These are phyloP conservation scores for Scolopax mira DNA, from an alignment of 2,113 vertebrate genomes.

Conservation along the genomic window DNA sequence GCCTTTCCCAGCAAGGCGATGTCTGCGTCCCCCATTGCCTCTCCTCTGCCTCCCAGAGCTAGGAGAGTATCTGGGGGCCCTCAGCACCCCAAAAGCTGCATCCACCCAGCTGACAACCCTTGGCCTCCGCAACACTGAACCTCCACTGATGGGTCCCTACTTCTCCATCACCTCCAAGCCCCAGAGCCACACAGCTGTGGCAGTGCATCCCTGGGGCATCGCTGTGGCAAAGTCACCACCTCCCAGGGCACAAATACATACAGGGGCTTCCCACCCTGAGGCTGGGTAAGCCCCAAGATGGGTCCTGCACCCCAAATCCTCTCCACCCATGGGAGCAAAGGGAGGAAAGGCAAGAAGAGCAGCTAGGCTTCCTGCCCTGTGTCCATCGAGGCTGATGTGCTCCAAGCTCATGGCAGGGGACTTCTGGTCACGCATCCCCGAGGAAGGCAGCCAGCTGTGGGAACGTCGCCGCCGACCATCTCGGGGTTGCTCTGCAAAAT, in stretches of 20 bases:
- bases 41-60: background rate
- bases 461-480: background rate
- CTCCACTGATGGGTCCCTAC: background rate
- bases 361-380: background rate
- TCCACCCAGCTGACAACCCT: background rate
- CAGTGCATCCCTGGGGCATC: background rate
- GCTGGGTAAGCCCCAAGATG: background rate
- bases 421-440: rapidly evolving
- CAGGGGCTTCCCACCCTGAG: rapidly evolving
- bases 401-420: rapidly evolving
- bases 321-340: rapidly evolving
- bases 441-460: conserved; percentile 23
- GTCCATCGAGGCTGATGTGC: rapidly evolving
- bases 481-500: background rate
- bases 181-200: rapidly evolving
- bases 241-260: background rate
- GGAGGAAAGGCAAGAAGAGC: background rate
- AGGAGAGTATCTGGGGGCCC: background rate
- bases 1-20: background rate
- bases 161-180: background rate
- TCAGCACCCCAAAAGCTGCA: background rate
- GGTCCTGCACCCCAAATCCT: background rate
- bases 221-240: rapidly evolving
- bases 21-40: rapidly evolving
- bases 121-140: background rate